Evolutionary conservation across 2,888 invertebrate species (phyloP).

Genomic region (Cosmopolites sordidus): DNA sequence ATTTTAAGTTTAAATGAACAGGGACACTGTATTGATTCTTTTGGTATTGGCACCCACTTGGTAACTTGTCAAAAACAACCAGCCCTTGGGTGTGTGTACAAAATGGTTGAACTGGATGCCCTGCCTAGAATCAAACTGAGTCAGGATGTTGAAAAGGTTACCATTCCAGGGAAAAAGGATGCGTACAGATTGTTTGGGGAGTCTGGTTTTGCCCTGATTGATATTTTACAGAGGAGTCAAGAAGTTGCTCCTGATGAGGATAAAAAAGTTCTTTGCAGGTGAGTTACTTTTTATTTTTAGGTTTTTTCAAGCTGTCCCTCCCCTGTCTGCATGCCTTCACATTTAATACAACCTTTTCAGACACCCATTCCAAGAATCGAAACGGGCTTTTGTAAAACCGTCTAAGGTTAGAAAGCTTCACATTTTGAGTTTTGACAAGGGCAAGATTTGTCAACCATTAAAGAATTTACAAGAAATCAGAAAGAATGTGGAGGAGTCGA

Average conservation of each 20-base stretch:
- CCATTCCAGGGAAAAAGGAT: slow-evolving; percentile 92
- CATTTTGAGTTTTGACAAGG: slow-evolving; percentile 81
- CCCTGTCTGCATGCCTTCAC: too few relatives aligned
- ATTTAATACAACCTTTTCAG: slow-evolving; percentile 42
- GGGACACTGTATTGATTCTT: slow-evolving; percentile 90
- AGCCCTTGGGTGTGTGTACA: slow-evolving; percentile 95
- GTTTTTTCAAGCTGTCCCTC: too few relatives aligned
- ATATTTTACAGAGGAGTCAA: slow-evolving; percentile 76
- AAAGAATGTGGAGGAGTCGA: slow-evolving; percentile 72
- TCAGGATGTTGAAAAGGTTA: slow-evolving; percentile 95
- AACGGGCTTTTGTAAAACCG: slow-evolving; percentile 91
- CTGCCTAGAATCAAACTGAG: slow-evolving; percentile 92
- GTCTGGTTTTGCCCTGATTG: slow-evolving; percentile 82
- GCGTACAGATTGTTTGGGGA: slow-evolving; percentile 69
- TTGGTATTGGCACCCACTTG: slow-evolving; percentile 74
- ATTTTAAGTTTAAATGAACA: slow-evolving; percentile 96
- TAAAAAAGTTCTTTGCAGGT: slow-evolving; percentile 75
- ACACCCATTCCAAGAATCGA: slow-evolving; percentile 96
- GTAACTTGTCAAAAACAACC: slow-evolving; percentile 98
- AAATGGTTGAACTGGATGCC: slow-evolving; percentile 89
- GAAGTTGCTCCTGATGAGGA: slow-evolving; percentile 74
- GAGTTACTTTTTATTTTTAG: too few relatives aligned
- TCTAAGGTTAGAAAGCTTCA: slow-evolving; percentile 80
- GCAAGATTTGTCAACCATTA: slow-evolving; percentile 61
- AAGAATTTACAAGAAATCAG: slow-evolving; percentile 74